Percentiles rank a stretch among this genome's conserved stretches.
Evolutionary conservation across 2,888 invertebrate species (phyloP).

Genomic region (Ophion ventricosus): DNA sequence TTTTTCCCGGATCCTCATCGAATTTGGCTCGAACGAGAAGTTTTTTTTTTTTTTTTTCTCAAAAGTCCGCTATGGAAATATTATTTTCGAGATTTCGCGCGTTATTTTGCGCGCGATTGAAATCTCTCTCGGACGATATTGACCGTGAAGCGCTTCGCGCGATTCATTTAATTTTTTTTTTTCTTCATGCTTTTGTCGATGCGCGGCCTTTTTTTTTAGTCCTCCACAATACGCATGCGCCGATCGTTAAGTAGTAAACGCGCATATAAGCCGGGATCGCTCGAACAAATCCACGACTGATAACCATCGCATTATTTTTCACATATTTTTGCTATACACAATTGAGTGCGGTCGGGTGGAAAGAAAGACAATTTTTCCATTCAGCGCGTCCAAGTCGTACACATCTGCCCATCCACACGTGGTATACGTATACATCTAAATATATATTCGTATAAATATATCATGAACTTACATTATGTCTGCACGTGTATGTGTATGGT

Average conservation of each 20-base stretch:
- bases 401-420: not conserved
- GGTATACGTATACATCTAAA: not conserved
- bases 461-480: not conserved
- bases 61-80: not conserved
- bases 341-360: not conserved
- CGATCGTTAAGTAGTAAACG: slow-evolving; percentile 68
- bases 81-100: not conserved
- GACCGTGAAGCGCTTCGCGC: not conserved
- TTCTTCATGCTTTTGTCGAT: slow-evolving; percentile 2
- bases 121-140: not conserved
- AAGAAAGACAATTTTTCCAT: not conserved
- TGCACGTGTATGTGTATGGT: not conserved
- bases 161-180: not conserved
- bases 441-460: not conserved
- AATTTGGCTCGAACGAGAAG: not conserved
- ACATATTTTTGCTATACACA: not conserved
- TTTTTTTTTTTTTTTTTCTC: not conserved
- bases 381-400: not conserved
- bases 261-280: slow-evolving; percentile 36
- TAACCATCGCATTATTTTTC: slow-evolving; percentile 6
- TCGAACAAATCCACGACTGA: slow-evolving; percentile 12
- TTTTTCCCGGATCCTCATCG: not conserved
- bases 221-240: slow-evolving; percentile 59
- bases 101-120: too few species aligned
- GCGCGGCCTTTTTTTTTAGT: not conserved